These are phyloP conservation scores for Teleogryllus occipitalis DNA, from an alignment of 1,140 invertebrate species.

Conservation along the genomic window DNA sequence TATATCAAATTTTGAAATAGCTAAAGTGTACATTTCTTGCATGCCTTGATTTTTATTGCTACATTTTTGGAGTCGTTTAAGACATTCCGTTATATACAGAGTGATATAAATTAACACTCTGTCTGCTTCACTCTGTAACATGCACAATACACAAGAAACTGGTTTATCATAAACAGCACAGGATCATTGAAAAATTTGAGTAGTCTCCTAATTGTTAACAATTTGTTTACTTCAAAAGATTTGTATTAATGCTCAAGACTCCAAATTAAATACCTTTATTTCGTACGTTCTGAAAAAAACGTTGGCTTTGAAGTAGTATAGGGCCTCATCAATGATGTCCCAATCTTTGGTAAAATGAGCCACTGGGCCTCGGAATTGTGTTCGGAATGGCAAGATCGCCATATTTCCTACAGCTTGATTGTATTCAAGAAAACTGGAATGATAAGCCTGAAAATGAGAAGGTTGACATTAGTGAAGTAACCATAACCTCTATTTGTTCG, in stretches of 20 bases:
- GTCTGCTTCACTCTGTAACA: slow-evolving; percentile 81
- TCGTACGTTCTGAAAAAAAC: slow-evolving; percentile 99
- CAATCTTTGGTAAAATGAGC: slow-evolving; percentile 52
- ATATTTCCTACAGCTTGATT: slow-evolving; percentile 81
- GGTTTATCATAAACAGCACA: background rate
- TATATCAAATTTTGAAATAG: slow-evolving; percentile 92
- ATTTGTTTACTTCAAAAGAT: too few species aligned
- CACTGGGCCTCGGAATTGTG: slow-evolving; percentile 81
- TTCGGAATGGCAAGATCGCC: slow-evolving; percentile 80
- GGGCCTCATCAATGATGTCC: slow-evolving; percentile 96
- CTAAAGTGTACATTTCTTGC: slow-evolving; percentile 94
- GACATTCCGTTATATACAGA: slow-evolving; percentile 96
- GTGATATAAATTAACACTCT: slow-evolving; percentile 96
- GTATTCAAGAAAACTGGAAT: slow-evolving; percentile 75
- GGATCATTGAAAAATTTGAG: background rate
- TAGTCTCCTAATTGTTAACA: background rate
- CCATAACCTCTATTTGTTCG: background rate
- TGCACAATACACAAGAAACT: slow-evolving; percentile 21
- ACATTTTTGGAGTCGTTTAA: slow-evolving; percentile 91
- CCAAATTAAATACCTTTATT: slow-evolving; percentile 65
- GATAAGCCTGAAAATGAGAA: slow-evolving; percentile 69
- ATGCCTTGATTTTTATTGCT: slow-evolving; percentile 78
- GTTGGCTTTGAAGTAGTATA: slow-evolving; percentile 97
- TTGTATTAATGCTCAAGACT: background rate
- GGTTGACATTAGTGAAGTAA: background rate